These are phyloP conservation scores for Agrenia bidenticulata DNA, from an alignment of 2,888 invertebrate genomes.

Conservation along the genomic window DNA sequence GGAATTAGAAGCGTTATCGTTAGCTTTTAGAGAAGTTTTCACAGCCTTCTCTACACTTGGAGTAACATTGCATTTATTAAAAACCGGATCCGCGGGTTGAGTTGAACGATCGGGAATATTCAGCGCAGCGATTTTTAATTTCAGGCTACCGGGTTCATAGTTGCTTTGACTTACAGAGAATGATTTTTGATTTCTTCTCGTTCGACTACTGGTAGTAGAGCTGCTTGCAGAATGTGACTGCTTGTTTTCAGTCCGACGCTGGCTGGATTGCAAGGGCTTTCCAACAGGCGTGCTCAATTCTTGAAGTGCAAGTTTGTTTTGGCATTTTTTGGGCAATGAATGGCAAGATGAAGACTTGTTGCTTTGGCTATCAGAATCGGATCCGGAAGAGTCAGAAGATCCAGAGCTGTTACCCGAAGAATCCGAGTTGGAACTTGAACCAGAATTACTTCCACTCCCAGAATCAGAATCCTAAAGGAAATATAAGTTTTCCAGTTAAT, in stretches of 20 bases:
- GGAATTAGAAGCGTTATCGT: too few species aligned
- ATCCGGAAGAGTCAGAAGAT: conserved; percentile 41
- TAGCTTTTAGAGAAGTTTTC: too few species aligned
- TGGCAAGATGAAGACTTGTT: conserved; percentile 41
- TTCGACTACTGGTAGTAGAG: conserved; percentile 38
- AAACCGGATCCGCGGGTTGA: background rate
- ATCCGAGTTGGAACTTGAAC: background rate
- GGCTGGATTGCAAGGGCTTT: conserved; percentile 3
- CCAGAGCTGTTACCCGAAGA: conserved; percentile 52
- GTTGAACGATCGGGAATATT: conserved; percentile 55
- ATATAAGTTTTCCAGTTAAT: too few species aligned
- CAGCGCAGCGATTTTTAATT: conserved; percentile 60
- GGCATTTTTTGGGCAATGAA: background rate
- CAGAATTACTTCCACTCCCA: background rate
- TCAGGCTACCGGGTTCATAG: conserved; percentile 57
- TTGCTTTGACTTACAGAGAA: conserved; percentile 32
- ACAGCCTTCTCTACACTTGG: conserved; percentile 3
- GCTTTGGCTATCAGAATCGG: conserved; percentile 46
- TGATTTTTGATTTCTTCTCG: conserved; percentile 26
- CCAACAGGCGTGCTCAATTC: background rate
- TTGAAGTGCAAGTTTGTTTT: conserved; percentile 13
- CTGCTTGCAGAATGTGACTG: conserved; percentile 34
- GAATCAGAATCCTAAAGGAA: conserved; percentile 59
- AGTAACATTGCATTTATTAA: conserved; percentile 20
- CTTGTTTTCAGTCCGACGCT: background rate